These are phyloP conservation scores for Chironomus tepperi DNA, from an alignment of 1,140 invertebrate genomes.

Conservation along the genomic window DNA sequence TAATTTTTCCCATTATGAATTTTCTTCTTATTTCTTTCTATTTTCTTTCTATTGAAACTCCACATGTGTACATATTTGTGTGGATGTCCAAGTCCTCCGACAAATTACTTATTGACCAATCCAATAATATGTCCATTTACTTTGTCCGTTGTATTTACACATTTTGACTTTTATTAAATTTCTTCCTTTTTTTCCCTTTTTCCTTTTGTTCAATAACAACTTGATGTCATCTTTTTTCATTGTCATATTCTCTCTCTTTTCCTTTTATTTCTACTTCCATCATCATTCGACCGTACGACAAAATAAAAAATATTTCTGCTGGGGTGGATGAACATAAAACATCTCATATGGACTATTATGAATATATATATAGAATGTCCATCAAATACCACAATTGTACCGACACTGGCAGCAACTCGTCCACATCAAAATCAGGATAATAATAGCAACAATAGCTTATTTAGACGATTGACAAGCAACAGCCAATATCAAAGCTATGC, in stretches of 20 bases:
- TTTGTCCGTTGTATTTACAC: not conserved
- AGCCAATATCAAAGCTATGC: slow-evolving; percentile 80
- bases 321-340: not conserved
- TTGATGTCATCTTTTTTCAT: not conserved
- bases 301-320: too few relatives aligned
- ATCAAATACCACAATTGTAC: slow-evolving; percentile 47
- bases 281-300: too few relatives aligned
- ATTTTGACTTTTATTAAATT: slow-evolving; percentile 16
- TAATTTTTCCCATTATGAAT: too few relatives aligned
- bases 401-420: slow-evolving; percentile 31
- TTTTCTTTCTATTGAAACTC: not conserved
- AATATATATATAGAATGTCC: slow-evolving; percentile 46
- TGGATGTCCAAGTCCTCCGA: not conserved
- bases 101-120: slow-evolving; percentile 1
- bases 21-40: not conserved
- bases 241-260: not conserved
- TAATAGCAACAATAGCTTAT: slow-evolving; percentile 51
- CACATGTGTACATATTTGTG: not conserved
- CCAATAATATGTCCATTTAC: slow-evolving; percentile 2
- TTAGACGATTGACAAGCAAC: slow-evolving; percentile 58
- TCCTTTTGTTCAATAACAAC: not conserved
- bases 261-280: not conserved
- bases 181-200: not conserved
- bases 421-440: slow-evolving; percentile 24
- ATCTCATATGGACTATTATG: not conserved